Conservation (phyloP, 1,140 invertebrate species). For the Drosophila ercepeae region DNA sequence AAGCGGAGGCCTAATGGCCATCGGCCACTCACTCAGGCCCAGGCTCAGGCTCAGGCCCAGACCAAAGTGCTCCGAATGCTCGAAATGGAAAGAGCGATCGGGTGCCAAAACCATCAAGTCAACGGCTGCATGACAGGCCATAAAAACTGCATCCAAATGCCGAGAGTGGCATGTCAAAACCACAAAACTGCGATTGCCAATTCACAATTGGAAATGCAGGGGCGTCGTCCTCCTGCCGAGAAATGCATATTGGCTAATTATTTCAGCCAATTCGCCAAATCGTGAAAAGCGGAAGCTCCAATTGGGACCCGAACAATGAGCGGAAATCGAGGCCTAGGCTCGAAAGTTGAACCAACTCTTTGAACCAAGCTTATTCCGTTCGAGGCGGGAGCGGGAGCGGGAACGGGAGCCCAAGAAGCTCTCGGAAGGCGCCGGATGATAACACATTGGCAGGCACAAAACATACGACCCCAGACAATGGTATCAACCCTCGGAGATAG, state of each 20-base stretch:
- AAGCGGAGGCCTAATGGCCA: slow-evolving; percentile 10
- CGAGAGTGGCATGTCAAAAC: slow-evolving; percentile 15
- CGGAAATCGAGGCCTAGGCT: slow-evolving; percentile 19
- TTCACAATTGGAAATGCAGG: slow-evolving; percentile 29
- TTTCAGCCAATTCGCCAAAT: slow-evolving; percentile 24
- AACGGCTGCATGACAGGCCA: slow-evolving; percentile 24
- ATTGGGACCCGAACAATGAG: slow-evolving; percentile 27
- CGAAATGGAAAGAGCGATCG: slow-evolving; percentile 23
- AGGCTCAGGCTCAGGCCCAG: background rate
- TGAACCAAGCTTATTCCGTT: too few species aligned
- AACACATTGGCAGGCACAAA: background rate
- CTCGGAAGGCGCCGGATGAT: background rate
- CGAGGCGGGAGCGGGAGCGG: too few species aligned
- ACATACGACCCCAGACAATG: background rate
- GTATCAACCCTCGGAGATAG: background rate
- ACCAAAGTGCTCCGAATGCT: background rate
- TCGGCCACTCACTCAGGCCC: slow-evolving; percentile 1
- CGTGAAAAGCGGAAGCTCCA: slow-evolving; percentile 32
- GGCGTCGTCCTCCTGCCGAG: slow-evolving; percentile 35
- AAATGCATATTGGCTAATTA: slow-evolving; percentile 51
- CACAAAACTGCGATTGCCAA: slow-evolving; percentile 24
- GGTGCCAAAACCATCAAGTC: slow-evolving; percentile 25
- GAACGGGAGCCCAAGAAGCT: slow-evolving; percentile 9
- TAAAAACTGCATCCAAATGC: slow-evolving; percentile 15
- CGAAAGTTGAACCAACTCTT: slow-evolving; percentile 14